Evolutionary conservation across 2,888 invertebrate species (phyloP), one percentile per base, ranked within the genome.

Genomic region (Ctenicera cuprea): DNA sequence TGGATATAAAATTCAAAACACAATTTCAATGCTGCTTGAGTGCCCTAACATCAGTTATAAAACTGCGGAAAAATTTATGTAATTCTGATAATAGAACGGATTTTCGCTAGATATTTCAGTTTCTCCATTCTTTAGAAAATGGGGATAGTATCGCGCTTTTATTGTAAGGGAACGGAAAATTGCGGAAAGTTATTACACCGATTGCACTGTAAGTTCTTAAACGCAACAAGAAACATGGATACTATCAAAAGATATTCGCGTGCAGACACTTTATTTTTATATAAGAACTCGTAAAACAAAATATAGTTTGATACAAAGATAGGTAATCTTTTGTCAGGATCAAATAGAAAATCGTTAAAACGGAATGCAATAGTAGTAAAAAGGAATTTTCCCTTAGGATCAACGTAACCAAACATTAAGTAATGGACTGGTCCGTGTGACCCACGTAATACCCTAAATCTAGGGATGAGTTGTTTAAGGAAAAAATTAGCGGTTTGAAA

Each of bases 311-410:
- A 41, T 59, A 41, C 59, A 59, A 20, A 59, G 59, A 59, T 59
- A 59, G 20, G 59, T 59, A 59, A 59, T 59, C 59, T 59, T 41
- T 59, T 41, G 38, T 38, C 38, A 18, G 59, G 14, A 59, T 59
- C 57, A 59, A 59, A 59, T 59, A 59, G 59, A 59, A 57, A 59
- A 59, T 59, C 59, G 59, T 59, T 59, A 59, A 59, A 41, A 38
- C 20, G 37, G 38, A 59, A 20, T 41, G 59, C 20, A 22, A 30
- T 30, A 33, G 59, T 11, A 59, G 38, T 59, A 59, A 59, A 59
- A 59, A 59, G 59, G 38, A 38, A 22, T 22, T 59, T 38, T 59
- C 59, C 52, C 52, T 26, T 26, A 26, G 52, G 52, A 52, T 52
- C 52, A 52, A 12, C 20, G 18, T 22, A 30, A n/a, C 52, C 52